Base-by-base conservation (phyloP, 2,113 vertebrate genomes). In the Mohoua ochrocephala region DNA sequence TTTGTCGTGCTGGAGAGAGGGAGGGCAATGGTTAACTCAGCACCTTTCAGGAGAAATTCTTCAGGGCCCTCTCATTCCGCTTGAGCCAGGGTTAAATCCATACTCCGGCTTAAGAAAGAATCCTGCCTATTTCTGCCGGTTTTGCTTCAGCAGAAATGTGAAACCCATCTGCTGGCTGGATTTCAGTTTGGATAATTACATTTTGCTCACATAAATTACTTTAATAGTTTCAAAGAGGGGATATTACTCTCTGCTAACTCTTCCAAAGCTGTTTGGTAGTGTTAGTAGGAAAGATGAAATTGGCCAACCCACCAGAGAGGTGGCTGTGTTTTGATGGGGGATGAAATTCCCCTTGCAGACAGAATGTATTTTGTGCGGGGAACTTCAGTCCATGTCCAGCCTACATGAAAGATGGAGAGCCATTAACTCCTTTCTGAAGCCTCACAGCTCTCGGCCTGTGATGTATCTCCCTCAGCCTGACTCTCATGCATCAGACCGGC, bases 101-200 rank as follows among this genome's bases (percentile, higher is more conserved):
- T 8, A 15, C 11, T 50, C 59, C 45, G 44, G 6, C 18, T 86
- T 75, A 39, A 22, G 28, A 61, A 69, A 44, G 39, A 74, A 77
- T 56, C 20, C 24, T 88, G 13, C 31, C 35, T 80, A 9, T 87
- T 90, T 91, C 56, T 71, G 41, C 41, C 68, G 44, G 17, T 23
- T 87, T 91, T 53, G 37, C 65, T 81, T 82, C 64, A 81, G 68
- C 78, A 91, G 73, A 75, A 90, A 84, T 7, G 21, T 78, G 79
- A 93, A 86, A 78, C 37, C 49, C 53, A 18, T 57, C 71, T 64
- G 16, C 76, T 95, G 83, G 60, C 79, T 84, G 75, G 49, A 87
- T 79, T 96, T 93, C 85, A 71, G 14, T 85, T 53, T 50, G 61
- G 28, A 33, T 93, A 95, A 96, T 93, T 94, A 42, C 31, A 61